Evolutionary conservation across 2,113 vertebrate genomes (phyloP).

Genomic region (Ictalurus furcatus): DNA sequence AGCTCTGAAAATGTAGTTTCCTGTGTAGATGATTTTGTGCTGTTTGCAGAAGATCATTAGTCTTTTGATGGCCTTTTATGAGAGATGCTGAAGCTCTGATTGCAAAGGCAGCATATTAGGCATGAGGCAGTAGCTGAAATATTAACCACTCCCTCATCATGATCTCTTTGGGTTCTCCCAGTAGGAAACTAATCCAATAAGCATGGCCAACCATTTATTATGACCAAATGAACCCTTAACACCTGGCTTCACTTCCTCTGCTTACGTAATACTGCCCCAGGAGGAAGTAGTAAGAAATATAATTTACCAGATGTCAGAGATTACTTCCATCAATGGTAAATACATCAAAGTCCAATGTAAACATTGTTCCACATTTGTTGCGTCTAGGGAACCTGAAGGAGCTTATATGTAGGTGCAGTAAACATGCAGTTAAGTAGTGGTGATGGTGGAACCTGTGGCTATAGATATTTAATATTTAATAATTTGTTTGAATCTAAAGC

Average conservation of each 20-base stretch:
- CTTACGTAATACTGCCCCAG: background rate
- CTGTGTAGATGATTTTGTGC: conserved; percentile 31
- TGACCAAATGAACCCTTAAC: conserved; percentile 27
- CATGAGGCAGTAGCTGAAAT: conserved; percentile 13
- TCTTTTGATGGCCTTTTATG: conserved; percentile 27
- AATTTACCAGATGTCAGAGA: background rate
- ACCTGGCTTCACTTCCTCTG: background rate
- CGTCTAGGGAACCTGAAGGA: background rate
- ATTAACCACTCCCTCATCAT: conserved; percentile 24
- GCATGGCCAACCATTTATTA: conserved; percentile 31
- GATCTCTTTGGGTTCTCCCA: conserved; percentile 24
- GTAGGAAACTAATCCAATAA: conserved; percentile 39
- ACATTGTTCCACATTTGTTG: background rate
- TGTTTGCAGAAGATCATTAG: conserved; percentile 34
- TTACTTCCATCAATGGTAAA: background rate
- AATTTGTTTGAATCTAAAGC: background rate
- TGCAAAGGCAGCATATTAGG: background rate
- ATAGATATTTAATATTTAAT: background rate
- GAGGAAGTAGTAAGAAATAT: background rate
- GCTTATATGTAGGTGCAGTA: background rate
- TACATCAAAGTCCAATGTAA: background rate
- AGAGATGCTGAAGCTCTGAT: background rate
- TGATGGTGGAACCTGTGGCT: background rate
- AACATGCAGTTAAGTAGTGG: background rate
- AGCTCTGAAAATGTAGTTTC: conserved; percentile 38